A percentile compares a stretch with the other conserved stretches of the same genome.
These are phyloP conservation scores for Geophilus truncorum DNA, from an alignment of 2,888 invertebrate species.

Conservation along the genomic window DNA sequence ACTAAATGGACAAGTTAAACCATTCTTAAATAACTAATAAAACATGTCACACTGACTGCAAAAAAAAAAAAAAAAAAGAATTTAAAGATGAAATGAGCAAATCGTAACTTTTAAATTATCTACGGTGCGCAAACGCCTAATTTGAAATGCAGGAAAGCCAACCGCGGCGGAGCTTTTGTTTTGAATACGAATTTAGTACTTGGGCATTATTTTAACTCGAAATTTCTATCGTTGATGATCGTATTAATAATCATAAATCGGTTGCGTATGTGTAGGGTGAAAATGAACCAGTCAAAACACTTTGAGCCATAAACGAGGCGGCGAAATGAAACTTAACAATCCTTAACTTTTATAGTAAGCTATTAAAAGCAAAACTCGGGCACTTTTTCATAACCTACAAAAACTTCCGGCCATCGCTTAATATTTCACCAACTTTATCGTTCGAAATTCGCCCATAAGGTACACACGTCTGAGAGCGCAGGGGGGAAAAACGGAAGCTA, in stretches of 20 bases:
- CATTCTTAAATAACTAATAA: no score
- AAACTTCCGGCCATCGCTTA: conserved; percentile 19
- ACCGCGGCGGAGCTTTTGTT: background rate
- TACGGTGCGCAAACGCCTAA: background rate
- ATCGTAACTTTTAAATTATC: background rate
- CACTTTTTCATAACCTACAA: conserved; percentile 16
- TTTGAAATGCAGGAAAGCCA: background rate
- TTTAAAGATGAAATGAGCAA: no score
- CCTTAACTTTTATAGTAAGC: conserved; percentile 21
- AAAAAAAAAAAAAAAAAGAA: background rate
- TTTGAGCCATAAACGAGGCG: background rate
- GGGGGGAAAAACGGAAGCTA: background rate
- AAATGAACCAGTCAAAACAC: background rate
- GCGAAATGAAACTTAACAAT: conserved; percentile 17
- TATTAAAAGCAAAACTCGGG: background rate
- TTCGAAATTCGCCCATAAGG: background rate
- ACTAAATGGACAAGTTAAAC: no score
- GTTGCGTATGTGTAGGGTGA: background rate
- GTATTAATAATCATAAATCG: background rate
- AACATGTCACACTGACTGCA: no score
- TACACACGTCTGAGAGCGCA: background rate
- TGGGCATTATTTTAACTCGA: background rate
- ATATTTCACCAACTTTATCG: conserved; percentile 3
- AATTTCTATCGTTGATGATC: background rate
- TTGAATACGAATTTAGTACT: background rate